Evolutionary conservation across 2,888 invertebrate genomes (phyloP), one percentile per base, ranked within the genome.

Genomic region (Microctonus aethiopoides): DNA sequence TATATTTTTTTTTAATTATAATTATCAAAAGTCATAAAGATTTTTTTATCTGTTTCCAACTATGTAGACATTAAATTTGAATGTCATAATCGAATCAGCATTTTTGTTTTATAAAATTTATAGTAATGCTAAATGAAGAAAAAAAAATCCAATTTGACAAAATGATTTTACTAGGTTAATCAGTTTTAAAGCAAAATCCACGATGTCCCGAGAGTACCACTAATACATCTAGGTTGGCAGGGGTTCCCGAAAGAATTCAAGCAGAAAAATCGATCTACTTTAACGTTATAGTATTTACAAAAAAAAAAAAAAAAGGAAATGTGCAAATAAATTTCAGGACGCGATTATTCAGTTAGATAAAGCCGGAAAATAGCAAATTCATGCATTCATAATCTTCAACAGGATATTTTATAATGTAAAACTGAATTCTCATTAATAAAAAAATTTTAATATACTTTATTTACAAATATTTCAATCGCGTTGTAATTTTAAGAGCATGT

Each of bases 141-240:
- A 13, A 6, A 6, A n/a, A n/a, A 41, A 41, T 41, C n/a, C 5
- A n/a, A 13, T n/a, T 41, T 4, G 41, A 41, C 9, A 4, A 20
- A 16, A 20, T 20, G 4, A 9, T 46, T 24, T 22, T 24, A 64
- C n/a, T 26, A 34, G 64, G 34, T 32, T 64, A 64, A 13, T 34
- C 6, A 46, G 16, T 46, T n/a, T 7, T 3, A 7, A 64, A 16
- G 20, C 13, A 22, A 16, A 22, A 36, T 52, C 11, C 32, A 52
- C 11, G 24, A 36, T 52, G 11, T 36, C 64, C 64, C 52, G 52
- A 34, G 64, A 64, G 62, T 46, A 34, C n/a, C 11, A 64, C 24
- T 54, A 64, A 64, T 34, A 29, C 24, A 22, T 34, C 22, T 34
- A 6, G 51, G 20, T 46, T 20, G 39, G 51, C 34, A 36, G 36